Base-by-base conservation (phyloP, 2,888 invertebrate species). In the Drosophila neotestacea region DNA sequence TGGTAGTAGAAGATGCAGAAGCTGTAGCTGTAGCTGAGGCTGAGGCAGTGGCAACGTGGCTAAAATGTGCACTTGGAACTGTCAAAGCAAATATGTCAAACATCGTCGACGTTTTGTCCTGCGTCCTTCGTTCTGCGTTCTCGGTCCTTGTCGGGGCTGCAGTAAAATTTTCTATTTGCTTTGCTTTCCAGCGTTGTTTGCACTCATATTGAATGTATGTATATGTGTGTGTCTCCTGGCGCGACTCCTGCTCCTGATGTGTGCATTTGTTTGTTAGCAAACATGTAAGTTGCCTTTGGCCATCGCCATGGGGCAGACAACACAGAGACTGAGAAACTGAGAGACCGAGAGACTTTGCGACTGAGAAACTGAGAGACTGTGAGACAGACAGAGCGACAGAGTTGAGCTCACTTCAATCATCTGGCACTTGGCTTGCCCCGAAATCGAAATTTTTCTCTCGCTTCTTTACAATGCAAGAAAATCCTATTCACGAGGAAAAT, bases 41-140 rank as follows among this genome's bases (percentile, higher is more conserved):
- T 41, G 58, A 28, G 38, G 32, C 54, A 34, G 62, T 32, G 50
- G 51, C 28, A 83, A 77, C 86, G 85, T 87, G 79, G 87, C 85
- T 88, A 84, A 85, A 85, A 85, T 89, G 87, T 86, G 89, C 88
- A 86, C 85, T 86, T 83, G 83, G 88, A 83, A 87, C 87, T 86
- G 85, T 87, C 85, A 86, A 86, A 86, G 85, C 85, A 86, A 89
- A 89, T 89, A 86, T 86, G 85, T 86, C 85, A 89, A 86, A 86
- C 85, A 86, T 82, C 78, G 84, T 78, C 86, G 76, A 74, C 80
- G 82, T 85, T 85, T 84, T 81, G 86, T 77, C 77, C 79, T 75
- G 68, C 73, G 62, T 66, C 32, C 32, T 22, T 22, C 22, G 22
- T 22, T 2, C 22, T 22, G 22, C 22, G 22, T 22, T 22, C 22